A percentile compares a stretch with the other conserved stretches of the same genome.
These are phyloP conservation scores for Microtus richardsoni DNA, from an alignment of 2,113 vertebrate species.

Conservation along the genomic window DNA sequence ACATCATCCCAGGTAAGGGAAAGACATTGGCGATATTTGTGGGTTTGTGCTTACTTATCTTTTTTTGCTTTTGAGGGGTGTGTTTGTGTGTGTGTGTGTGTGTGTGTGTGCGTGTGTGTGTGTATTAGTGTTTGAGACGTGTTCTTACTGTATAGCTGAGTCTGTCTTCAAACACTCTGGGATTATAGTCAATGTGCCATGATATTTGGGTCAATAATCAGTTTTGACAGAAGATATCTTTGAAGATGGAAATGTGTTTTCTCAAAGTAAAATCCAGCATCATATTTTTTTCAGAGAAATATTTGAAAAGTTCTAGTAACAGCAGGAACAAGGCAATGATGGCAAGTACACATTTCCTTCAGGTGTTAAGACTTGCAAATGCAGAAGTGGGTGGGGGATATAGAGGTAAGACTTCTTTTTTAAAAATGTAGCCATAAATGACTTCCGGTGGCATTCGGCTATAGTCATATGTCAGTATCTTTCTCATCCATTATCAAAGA, in stretches of 20 bases:
- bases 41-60: not conserved
- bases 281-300: slow-evolving; percentile 35
- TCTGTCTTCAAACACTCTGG: not conserved
- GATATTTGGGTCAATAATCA: not conserved
- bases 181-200: not conserved
- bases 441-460: not conserved
- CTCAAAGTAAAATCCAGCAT: not conserved
- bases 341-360: not conserved
- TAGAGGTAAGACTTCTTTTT: not conserved
- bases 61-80: not conserved
- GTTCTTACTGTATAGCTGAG: not conserved
- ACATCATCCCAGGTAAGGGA: not conserved
- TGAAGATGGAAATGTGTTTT: slow-evolving; percentile 20
- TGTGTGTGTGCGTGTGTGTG: not conserved
- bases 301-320: not conserved
- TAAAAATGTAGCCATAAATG: not conserved
- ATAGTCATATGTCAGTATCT: not conserved
- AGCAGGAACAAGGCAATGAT: not conserved
- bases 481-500: not conserved
- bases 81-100: not conserved
- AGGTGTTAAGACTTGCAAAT: not conserved
- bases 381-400: not conserved
- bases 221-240: not conserved
- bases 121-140: not conserved
- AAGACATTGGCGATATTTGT: not conserved